Evolutionary conservation across 2,888 invertebrate genomes (phyloP).

Genomic region (Trissolcus brochymenae): DNA sequence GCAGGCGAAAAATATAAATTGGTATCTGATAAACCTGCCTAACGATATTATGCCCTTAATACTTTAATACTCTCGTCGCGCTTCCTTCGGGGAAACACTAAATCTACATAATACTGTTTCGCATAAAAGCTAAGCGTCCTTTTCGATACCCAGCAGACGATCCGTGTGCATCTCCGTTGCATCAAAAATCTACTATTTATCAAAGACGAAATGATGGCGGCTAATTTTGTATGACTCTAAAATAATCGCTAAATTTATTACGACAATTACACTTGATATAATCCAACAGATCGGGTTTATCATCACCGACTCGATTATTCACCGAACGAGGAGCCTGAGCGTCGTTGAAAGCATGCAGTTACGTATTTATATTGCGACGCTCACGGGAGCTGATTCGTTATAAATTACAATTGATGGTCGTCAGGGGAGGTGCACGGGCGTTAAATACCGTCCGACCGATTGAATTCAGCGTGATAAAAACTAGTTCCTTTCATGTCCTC

Average conservation of each 20-base stretch:
- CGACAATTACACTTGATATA: constrained; percentile 42
- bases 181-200: too few species aligned
- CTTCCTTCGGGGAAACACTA: constrained; percentile 21
- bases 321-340: constrained; percentile 60
- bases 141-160: constrained; percentile 9
- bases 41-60: constrained; percentile 17
- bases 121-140: constrained; percentile 10
- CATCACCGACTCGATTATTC: constrained; percentile 53
- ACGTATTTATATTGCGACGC: constrained; percentile 60
- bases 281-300: constrained; percentile 46
- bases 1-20: constrained; percentile 18
- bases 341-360: constrained; percentile 54
- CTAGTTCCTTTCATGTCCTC: constrained; percentile 61
- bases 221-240: too few species aligned
- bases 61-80: constrained; percentile 12
- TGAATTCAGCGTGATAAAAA: constrained; percentile 68
- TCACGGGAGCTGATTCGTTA: constrained; percentile 61
- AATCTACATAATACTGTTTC: constrained; percentile 21
- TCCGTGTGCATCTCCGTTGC: background rate
- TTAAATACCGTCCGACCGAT: constrained; percentile 69
- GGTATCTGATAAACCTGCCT: constrained; percentile 14
- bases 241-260: constrained; percentile 26
- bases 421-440: constrained; percentile 66
- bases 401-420: constrained; percentile 68
- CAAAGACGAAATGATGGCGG: too few species aligned